A percentile compares a stretch with the other conserved stretches of the same genome.
Evolutionary conservation across 2,888 invertebrate genomes (phyloP).

Genomic region (Pegoplata infirma): DNA sequence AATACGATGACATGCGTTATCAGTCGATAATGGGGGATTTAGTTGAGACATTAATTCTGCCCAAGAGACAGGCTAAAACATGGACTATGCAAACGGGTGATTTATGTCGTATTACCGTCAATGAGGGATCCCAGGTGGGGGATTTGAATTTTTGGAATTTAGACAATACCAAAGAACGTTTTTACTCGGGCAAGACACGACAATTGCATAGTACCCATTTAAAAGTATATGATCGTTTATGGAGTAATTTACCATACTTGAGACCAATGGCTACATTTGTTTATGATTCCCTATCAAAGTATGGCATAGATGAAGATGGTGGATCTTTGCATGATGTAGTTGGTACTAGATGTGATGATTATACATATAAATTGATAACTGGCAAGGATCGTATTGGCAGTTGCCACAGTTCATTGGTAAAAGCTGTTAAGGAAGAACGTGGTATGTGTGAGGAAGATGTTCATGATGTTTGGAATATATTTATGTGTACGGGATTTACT

Average conservation of each 20-base stretch:
- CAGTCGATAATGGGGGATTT: slow-evolving; percentile 72
- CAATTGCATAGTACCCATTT: slow-evolving; percentile 78
- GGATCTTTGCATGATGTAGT: slow-evolving; percentile 79
- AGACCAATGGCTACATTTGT: slow-evolving; percentile 79
- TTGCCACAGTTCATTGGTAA: slow-evolving; percentile 78
- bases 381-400: slow-evolving; percentile 77
- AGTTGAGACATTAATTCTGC: slow-evolving; percentile 73
- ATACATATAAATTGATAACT: slow-evolving; percentile 78
- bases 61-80: slow-evolving; percentile 76
- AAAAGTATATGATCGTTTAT: slow-evolving; percentile 78
- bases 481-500: slow-evolving; percentile 79
- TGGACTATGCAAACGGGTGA: slow-evolving; percentile 78
- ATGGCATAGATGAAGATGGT: slow-evolving; percentile 79
- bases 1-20: slow-evolving; percentile 75
- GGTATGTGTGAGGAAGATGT: slow-evolving; percentile 78
- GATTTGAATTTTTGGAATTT: slow-evolving; percentile 79
- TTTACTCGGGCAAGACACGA: slow-evolving; percentile 79
- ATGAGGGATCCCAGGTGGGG: slow-evolving; percentile 79
- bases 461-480: slow-evolving; percentile 80
- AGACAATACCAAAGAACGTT: slow-evolving; percentile 77
- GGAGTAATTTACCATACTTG: slow-evolving; percentile 78
- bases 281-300: slow-evolving; percentile 77
- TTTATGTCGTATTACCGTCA: slow-evolving; percentile 77
- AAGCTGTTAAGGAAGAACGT: slow-evolving; percentile 75
- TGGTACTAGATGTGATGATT: slow-evolving; percentile 79